Evolutionary conservation across 2,888 invertebrate genomes (phyloP).

Genomic region (Rhagium mordax): DNA sequence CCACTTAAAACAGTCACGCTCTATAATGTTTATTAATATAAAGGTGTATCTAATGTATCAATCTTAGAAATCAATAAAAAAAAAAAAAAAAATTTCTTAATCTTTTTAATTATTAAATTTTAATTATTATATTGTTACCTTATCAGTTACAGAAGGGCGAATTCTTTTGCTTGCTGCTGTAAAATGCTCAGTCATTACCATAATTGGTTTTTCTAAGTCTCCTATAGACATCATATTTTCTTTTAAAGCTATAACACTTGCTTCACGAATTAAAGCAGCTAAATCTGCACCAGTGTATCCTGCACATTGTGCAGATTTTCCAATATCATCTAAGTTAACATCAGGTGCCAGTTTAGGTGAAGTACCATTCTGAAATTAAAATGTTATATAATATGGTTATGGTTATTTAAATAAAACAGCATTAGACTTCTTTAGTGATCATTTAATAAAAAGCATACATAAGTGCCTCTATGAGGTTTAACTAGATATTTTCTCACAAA

Average conservation of each 20-base stretch:
- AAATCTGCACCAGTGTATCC: constrained; percentile 96
- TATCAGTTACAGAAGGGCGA: constrained; percentile 88
- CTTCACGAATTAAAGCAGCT: constrained; percentile 90
- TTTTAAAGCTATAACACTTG: constrained; percentile 85
- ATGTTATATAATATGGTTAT: neutral
- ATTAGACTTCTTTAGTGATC: too few species aligned
- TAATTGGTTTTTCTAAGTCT: constrained; percentile 69
- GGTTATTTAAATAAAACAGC: too few species aligned
- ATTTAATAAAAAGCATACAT: too few species aligned
- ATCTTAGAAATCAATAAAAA: too few species aligned
- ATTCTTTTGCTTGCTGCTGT: constrained; percentile 83
- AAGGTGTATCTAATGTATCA: too few species aligned
- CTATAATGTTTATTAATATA: too few species aligned
- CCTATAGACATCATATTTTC: constrained; percentile 77
- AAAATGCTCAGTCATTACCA: constrained; percentile 82
- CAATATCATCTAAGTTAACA: constrained; percentile 83
- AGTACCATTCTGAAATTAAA: constrained; percentile 79
- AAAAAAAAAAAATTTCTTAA: too few species aligned
- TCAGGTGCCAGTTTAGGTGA: constrained; percentile 83
- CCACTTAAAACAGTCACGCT: too few species aligned
- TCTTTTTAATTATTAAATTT: too few species aligned
- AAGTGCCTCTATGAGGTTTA: too few species aligned
- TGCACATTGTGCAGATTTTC: constrained; percentile 77
- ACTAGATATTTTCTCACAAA: too few species aligned
- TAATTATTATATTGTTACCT: too few species aligned